Percentiles rank a stretch among this genome's conserved stretches.
phyloP scores from a whole-genome alignment of 2,113 vertebrate genomes.

The Charadrius vociferus region DNA sequence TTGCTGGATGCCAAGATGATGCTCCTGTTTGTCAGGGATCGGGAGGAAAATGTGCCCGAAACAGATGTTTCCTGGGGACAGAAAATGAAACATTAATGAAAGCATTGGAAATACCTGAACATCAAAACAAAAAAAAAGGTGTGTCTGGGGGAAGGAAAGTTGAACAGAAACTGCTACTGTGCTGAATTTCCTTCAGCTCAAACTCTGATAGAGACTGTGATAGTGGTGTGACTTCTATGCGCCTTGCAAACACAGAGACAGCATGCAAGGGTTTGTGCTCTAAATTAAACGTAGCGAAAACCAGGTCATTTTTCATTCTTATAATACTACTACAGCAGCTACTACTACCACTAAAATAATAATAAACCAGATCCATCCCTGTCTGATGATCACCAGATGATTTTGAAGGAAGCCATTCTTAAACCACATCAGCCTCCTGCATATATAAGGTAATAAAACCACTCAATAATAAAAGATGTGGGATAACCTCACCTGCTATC shows the following conservation, averaged over 20 bases:
- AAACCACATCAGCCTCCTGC: not conserved
- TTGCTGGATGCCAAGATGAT: not conserved
- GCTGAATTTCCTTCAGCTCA: not conserved
- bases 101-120: not conserved
- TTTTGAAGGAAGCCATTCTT: not conserved
- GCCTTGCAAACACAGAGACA: fast-evolving
- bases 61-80: not conserved
- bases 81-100: not conserved
- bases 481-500: not conserved
- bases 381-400: not conserved
- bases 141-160: not conserved
- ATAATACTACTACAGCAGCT: not conserved
- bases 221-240: fast-evolving
- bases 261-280: not conserved
- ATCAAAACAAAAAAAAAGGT: not conserved
- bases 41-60: not conserved
- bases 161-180: not conserved
- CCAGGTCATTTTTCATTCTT: fast-evolving
- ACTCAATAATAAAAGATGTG: not conserved
- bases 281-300: not conserved
- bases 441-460: not conserved
- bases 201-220: not conserved
- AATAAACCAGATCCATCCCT: not conserved
- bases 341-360: not conserved
- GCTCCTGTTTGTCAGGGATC: not conserved